A percentile compares a stretch with the other conserved stretches of the same genome.
Evolutionary conservation across 35 echinoderm and acorn worm genomes (phyloP).

Genomic region (Anneissia japonica): DNA sequence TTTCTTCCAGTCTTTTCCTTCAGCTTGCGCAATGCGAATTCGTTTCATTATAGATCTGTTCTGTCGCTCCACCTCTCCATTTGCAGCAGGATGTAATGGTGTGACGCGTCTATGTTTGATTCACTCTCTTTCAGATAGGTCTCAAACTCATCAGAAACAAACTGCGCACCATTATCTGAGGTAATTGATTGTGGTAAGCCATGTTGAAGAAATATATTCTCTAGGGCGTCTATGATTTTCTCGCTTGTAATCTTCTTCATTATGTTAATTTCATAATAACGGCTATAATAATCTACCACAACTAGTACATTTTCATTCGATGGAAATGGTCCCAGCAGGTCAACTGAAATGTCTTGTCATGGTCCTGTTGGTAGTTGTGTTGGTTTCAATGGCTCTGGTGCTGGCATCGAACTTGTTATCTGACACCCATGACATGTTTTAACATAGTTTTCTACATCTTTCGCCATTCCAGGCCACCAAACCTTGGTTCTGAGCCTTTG

Average conservation of each 20-base stretch:
- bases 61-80: slow-evolving; percentile 5
- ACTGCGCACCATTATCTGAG: neutral
- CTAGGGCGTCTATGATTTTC: too few relatives aligned
- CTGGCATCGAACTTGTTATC: slow-evolving; percentile 33
- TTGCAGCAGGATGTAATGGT: neutral
- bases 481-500: slow-evolving; percentile 52
- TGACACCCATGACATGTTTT: slow-evolving; percentile 58
- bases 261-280: too few relatives aligned
- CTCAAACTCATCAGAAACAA: neutral
- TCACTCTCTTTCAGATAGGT: neutral
- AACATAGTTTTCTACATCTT: slow-evolving; percentile 46
- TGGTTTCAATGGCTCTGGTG: slow-evolving; percentile 40
- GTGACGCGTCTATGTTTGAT: neutral
- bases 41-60: slow-evolving; percentile 1
- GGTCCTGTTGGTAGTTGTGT: slow-evolving; percentile 39
- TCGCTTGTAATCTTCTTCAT: too few relatives aligned
- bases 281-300: too few relatives aligned
- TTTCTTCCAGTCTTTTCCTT: neutral
- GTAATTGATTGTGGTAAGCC: too few relatives aligned
- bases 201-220: too few relatives aligned
- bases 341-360: slow-evolving; percentile 55
- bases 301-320: too few relatives aligned
- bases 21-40: neutral
- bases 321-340: too few relatives aligned
- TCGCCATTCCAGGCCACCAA: slow-evolving; percentile 66